Evolutionary conservation across 92 coral and sea anemone species (phyloP), one percentile per base, ranked within the genome.

Genomic region (Galaxea fascicularis): DNA sequence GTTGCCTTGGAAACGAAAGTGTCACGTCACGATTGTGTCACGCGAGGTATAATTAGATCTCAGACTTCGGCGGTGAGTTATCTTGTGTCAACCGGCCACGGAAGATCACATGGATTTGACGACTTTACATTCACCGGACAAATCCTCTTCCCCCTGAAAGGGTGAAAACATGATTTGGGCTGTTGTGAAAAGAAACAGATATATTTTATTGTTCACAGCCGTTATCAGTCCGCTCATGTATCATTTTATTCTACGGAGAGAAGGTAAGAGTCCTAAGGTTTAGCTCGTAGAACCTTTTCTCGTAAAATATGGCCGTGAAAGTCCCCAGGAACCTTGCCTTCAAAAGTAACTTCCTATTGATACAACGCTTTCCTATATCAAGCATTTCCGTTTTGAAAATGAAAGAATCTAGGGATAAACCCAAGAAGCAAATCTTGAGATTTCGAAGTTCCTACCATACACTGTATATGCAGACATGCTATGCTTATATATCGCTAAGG

Each of bases 141-240:
- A 11, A 9, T 45, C 57, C 31, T 14, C 56, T 22, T 80, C 64
- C 41, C 8, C 68, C 45, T 41, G 67, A 41, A 58, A 46, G 82
- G 65, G 29, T 7, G 30, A 76, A 89, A 86, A 54, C 71, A 92
- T 94, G 93, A 86, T 90, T 79, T 92, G 90, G 66, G 31, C 94
- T 21, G 84, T 93, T 22, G 83, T 94, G 62, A 91, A 85, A 86
- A 96, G 98, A 64, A 96, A 92, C 83, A 88, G 95, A 52, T 89
- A 89, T 47, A 65, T 96, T 57, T 59, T 94, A 24, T 64, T 93
- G 51, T 89, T 86, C 12, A 85, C 94, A 45, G 75, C 91, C 10
- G 79, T 86, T 14, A 78, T 94, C 1, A 84, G 95, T 54, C 96
- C 94, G 47, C 47, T 95, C 0, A 82, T 93, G 91, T 91, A 95